A percentile compares a stretch with the other conserved stretches of the same genome.
phyloP scores from a whole-genome alignment of 2,888 invertebrate species.

The Drosophila monieri region DNA sequence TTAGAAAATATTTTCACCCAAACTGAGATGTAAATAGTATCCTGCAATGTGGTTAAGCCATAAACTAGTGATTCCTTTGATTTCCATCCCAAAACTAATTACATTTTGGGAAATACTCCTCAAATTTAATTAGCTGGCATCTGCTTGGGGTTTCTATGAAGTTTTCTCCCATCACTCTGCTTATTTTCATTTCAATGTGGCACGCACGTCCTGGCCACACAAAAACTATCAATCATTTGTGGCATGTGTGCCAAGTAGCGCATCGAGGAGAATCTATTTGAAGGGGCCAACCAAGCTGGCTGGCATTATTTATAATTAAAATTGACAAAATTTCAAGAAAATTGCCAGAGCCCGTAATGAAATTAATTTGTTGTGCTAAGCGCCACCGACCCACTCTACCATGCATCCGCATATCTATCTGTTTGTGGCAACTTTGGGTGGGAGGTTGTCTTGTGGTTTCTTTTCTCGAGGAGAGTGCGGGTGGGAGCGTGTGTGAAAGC shows the following conservation, averaged over 20 bases:
- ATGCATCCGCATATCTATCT: conserved; percentile 21
- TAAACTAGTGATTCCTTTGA: conserved; percentile 10
- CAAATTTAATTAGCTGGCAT: conserved; percentile 29
- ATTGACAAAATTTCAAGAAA: conserved; percentile 55
- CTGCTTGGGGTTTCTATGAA: conserved; percentile 10
- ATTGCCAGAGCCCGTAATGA: conserved; percentile 33
- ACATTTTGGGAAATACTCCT: conserved; percentile 45
- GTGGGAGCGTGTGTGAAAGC: conserved; percentile 20
- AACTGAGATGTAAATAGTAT: too few species aligned
- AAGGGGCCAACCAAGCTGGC: conserved; percentile 9
- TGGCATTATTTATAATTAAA: conserved; percentile 73
- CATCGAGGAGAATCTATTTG: conserved; percentile 9
- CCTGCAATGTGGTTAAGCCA: neutral
- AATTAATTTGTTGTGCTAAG: conserved; percentile 64
- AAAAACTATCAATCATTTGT: conserved; percentile 69
- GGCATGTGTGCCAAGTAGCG: conserved; percentile 37
- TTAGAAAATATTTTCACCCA: neutral
- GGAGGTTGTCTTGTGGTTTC: conserved; percentile 42
- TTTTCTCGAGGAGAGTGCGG: neutral
- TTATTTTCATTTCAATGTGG: conserved; percentile 8
- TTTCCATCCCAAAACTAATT: conserved; percentile 50
- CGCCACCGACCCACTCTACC: conserved; percentile 3
- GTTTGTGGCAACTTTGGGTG: conserved; percentile 46
- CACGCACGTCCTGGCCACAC: conserved; percentile 21
- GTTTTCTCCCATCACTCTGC: conserved; percentile 6